A percentile compares a stretch with the other conserved stretches of the same genome.
Conservation (phyloP, 2,113 vertebrate species). For the Onychostruthus taczanowskii region DNA sequence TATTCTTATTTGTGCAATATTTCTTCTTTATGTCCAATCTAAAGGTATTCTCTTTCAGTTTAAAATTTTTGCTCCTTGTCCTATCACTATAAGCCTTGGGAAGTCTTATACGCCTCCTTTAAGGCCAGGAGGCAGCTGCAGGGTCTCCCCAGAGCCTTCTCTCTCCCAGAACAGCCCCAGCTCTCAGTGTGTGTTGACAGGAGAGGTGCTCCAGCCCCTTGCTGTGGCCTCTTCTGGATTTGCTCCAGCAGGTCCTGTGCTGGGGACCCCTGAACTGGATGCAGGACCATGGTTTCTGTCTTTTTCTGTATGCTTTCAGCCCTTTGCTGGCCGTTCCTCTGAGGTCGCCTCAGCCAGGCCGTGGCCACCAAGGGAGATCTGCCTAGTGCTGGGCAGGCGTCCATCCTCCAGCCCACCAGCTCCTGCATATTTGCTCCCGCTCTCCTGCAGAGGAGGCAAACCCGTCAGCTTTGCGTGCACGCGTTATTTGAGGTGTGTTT, state of each 20-base stretch:
- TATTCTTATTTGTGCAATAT: not conserved
- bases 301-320: not conserved
- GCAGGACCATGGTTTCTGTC: not conserved
- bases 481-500: accelerated
- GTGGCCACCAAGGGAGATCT: accelerated
- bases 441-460: not conserved
- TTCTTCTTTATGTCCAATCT: not conserved
- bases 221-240: not conserved
- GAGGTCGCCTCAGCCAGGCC: not conserved
- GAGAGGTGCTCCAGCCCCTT: not conserved
- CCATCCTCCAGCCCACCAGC: accelerated
- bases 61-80: not conserved
- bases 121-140: not conserved
- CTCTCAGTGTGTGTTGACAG: no score
- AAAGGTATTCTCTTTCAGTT: not conserved
- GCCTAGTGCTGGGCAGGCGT: accelerated
- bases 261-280: not conserved
- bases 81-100: not conserved
- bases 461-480: accelerated
- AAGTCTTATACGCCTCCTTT: not conserved
- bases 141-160: not conserved
- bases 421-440: accelerated
- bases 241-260: not conserved
- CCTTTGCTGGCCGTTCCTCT: not conserved
- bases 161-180: not conserved